Evolutionary conservation across 2,888 invertebrate species (phyloP), one percentile per base, ranked within the genome.

Genomic region (Drosophila suboccidentalis): DNA sequence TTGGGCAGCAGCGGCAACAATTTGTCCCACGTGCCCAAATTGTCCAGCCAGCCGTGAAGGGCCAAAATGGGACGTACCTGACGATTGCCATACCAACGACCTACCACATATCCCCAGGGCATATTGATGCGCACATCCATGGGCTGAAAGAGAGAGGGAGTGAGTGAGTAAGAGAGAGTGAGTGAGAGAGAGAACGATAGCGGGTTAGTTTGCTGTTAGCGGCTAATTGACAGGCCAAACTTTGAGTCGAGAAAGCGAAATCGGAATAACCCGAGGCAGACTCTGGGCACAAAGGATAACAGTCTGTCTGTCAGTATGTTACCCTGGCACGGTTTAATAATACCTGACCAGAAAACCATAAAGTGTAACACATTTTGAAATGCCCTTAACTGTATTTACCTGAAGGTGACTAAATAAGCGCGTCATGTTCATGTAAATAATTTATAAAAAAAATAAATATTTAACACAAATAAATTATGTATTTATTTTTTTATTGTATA

Each of bases 21-120:
- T 0, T 94, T 94, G 90, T 96, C 95, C 94, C 96, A 97, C 0
- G 95, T 94, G 43, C 95, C 95, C 49, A 96, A 95, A 90, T 96
- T 97, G 92, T 97, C 97, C 91, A 95, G 95, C 96, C 96, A 96
- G 2, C 97, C 97, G 89, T 97, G 97, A 1, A 96, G 82, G 1
- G 95, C 95, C 44, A 97, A 90, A 57, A 96, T 94, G 4, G 96
- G 96, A 68, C 95, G 93, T 41, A 94, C 93, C 73, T 94, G 93
- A 53, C 94, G 94, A 51, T 93, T 94, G 38, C 96, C 96, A 95
- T 96, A 96, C 93, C 95, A 94, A 87, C 95, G 96, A 5, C 94
- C 96, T 5, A 95, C 94, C 36, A 96, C 88, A 83, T 95, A 94
- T 0, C 96, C 96, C 95, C 95, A 96, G 57, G 95, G 94, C 29